phyloP scores from a whole-genome alignment of 1,140 invertebrate genomes.

The Thaumetopoea pityocampa region DNA sequence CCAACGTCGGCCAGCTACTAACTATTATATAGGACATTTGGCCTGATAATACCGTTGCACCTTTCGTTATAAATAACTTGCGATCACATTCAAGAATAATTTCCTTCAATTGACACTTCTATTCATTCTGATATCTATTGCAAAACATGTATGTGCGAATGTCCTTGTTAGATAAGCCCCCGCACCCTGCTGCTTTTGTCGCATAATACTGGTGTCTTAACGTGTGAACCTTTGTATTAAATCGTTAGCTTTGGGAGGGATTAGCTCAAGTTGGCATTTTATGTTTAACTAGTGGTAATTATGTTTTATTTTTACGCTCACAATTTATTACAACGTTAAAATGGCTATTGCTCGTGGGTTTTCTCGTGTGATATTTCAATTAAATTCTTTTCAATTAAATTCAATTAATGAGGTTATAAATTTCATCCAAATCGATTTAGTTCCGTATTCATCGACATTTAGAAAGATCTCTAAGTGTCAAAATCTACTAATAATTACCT shows the following conservation, averaged over 20 bases:
- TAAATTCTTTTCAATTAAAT: too few species aligned
- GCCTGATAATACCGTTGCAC: neutral
- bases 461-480: too few species aligned
- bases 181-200: constrained; percentile 48
- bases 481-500: too few species aligned
- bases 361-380: too few species aligned
- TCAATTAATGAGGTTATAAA: too few species aligned
- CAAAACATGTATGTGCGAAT: constrained; percentile 36
- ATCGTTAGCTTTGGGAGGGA: constrained; percentile 27
- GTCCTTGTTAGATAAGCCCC: constrained; percentile 47
- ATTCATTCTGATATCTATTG: constrained; percentile 1
- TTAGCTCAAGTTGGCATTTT: constrained; percentile 7
- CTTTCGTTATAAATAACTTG: neutral
- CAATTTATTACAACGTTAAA: too few species aligned
- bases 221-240: constrained; percentile 36
- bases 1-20: too few species aligned
- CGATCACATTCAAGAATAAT: neutral
- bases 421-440: too few species aligned
- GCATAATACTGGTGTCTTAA: constrained; percentile 48
- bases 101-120: constrained; percentile 7
- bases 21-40: too few species aligned
- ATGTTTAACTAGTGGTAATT: constrained; percentile 14
- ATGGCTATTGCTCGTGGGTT: too few species aligned
- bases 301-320: too few species aligned
- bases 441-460: too few species aligned